Evolutionary conservation across 2,888 invertebrate genomes (phyloP).

Genomic region (Eupithecia subumbrata): DNA sequence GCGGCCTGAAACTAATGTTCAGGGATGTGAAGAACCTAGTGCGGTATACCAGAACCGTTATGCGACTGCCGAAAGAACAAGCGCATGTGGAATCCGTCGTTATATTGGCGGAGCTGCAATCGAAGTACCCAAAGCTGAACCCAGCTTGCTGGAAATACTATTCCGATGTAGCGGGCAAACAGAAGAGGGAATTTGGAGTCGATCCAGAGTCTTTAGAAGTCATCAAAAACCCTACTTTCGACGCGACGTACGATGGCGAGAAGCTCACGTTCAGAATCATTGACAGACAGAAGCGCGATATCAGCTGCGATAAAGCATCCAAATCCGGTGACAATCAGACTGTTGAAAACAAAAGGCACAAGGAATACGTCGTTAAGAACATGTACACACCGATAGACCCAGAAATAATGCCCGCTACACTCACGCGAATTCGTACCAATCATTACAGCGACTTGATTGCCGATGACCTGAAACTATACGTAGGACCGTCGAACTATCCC

Average conservation of each 20-base stretch:
- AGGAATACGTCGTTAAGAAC: slow-evolving; percentile 56
- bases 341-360: slow-evolving; percentile 50
- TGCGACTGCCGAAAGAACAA: slow-evolving; percentile 68
- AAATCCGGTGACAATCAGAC: slow-evolving; percentile 50
- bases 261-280: slow-evolving; percentile 68
- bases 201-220: slow-evolving; percentile 73
- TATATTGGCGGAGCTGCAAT: slow-evolving; percentile 62
- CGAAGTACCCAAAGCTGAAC: slow-evolving; percentile 66
- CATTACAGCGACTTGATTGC: slow-evolving; percentile 72
- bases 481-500: slow-evolving; percentile 72
- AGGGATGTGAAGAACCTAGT: slow-evolving; percentile 68
- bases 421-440: slow-evolving; percentile 66
- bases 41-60: slow-evolving; percentile 72
- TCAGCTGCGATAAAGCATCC: slow-evolving; percentile 59
- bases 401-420: slow-evolving; percentile 61
- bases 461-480: slow-evolving; percentile 73
- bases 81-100: slow-evolving; percentile 68
- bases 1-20: slow-evolving; percentile 69
- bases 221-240: slow-evolving; percentile 67
- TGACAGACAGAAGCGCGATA: slow-evolving; percentile 71
- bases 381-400: slow-evolving; percentile 67
- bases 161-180: slow-evolving; percentile 75
- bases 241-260: slow-evolving; percentile 65
- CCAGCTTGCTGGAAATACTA: slow-evolving; percentile 77
- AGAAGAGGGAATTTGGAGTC: slow-evolving; percentile 76